Percentiles rank a stretch among this genome's conserved stretches.
Conservation (phyloP, 2,888 invertebrate genomes). For the Eilema sororculum region DNA sequence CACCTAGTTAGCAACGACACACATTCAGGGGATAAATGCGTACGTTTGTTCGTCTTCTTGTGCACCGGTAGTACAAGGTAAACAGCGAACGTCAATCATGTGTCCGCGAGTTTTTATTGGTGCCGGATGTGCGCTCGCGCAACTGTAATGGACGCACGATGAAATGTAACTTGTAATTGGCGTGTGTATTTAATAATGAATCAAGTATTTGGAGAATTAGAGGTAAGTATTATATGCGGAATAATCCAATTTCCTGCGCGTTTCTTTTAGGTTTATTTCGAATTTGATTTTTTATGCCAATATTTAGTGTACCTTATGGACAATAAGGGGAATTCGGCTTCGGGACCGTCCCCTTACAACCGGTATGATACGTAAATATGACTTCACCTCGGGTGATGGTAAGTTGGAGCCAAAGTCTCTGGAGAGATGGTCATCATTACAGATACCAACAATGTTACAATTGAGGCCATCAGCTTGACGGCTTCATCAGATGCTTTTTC, state of each 20-base stretch:
- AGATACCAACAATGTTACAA: too few relatives aligned
- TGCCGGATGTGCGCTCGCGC: constrained; percentile 44
- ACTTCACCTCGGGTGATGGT: too few relatives aligned
- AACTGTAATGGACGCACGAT: constrained; percentile 39
- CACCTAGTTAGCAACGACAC: constrained; percentile 16
- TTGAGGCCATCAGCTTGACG: too few relatives aligned
- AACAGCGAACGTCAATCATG: constrained; percentile 55
- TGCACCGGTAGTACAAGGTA: constrained; percentile 48
- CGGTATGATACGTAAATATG: too few relatives aligned
- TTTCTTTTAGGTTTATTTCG: too few relatives aligned
- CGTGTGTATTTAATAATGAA: constrained; percentile 6
- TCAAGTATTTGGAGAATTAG: not conserved
- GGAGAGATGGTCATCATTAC: too few relatives aligned
- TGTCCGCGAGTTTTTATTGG: constrained; percentile 51
- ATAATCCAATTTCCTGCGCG: not conserved
- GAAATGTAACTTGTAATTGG: constrained; percentile 12
- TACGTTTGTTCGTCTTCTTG: constrained; percentile 10
- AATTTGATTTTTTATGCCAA: too few relatives aligned
- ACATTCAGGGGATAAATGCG: constrained; percentile 10
- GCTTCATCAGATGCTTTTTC: too few relatives aligned
- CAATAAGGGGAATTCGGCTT: too few relatives aligned
- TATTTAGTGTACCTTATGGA: too few relatives aligned
- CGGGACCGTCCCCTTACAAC: too few relatives aligned
- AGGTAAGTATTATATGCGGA: not conserved
- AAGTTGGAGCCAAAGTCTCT: too few relatives aligned